Percentiles rank a stretch among this genome's conserved stretches.
Evolutionary conservation across 2,888 invertebrate genomes (phyloP).

Genomic region (Callyntrura sp.): DNA sequence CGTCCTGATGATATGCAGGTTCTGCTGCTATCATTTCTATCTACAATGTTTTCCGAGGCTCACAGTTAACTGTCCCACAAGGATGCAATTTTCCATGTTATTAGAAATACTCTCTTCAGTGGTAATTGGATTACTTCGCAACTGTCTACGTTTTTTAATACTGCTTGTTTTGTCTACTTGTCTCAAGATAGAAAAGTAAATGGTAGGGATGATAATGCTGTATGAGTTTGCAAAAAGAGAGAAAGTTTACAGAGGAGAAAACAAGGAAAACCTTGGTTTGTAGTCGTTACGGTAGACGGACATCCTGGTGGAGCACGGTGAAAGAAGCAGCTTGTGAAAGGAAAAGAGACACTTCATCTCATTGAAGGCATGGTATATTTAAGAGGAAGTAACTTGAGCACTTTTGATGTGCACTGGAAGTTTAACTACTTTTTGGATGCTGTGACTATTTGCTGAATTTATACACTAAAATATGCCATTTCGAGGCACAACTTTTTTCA

Average conservation of each 20-base stretch:
- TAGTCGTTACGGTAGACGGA: no score
- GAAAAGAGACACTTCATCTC: no score
- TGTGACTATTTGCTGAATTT: no score
- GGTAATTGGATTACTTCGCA: slow-evolving; percentile 72
- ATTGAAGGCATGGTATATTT: no score
- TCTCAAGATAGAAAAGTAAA: neutral
- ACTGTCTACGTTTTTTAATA: slow-evolving; percentile 53
- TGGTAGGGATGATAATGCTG: neutral
- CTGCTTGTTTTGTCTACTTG: neutral
- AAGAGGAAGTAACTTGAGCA: no score
- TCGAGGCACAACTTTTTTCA: no score
- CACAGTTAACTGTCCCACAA: slow-evolving; percentile 70
- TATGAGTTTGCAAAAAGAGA: neutral
- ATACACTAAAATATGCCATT: no score
- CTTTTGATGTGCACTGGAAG: no score
- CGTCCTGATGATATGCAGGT: neutral
- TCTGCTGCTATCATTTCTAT: neutral
- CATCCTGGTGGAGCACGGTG: no score
- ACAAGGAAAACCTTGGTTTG: neutral
- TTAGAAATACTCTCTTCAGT: slow-evolving; percentile 67
- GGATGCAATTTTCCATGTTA: slow-evolving; percentile 68
- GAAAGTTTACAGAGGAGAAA: neutral
- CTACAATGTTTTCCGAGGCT: slow-evolving; percentile 50
- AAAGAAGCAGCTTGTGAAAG: no score
- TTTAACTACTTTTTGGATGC: no score